Conservation (phyloP, 2,797 vertebrate species). For the Parauchenoglanis punctatus region DNA sequence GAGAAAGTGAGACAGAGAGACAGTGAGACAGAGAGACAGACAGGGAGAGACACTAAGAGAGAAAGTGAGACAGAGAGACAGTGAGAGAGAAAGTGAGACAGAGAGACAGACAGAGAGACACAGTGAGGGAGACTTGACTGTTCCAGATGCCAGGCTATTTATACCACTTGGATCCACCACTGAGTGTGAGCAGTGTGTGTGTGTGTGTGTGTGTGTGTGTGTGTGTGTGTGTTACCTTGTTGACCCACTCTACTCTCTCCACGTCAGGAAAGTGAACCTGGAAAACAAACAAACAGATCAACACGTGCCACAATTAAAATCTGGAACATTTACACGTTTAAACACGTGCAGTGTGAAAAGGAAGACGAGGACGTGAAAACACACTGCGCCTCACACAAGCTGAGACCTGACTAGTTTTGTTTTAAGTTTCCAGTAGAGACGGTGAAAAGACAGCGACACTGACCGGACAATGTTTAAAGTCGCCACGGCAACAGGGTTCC, state of each 20-base stretch:
- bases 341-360: neutral
- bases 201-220: constrained; percentile 34
- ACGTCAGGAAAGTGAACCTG: constrained; percentile 96
- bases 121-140: neutral
- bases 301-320: neutral
- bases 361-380: no score
- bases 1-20: neutral
- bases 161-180: neutral
- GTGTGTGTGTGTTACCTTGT: constrained; percentile 84
- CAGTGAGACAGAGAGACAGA: neutral
- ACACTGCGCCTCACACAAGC: no score
- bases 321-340: neutral
- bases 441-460: neutral
- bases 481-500: constrained; percentile 47
- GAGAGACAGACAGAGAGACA: neutral
- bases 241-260: constrained; percentile 96
- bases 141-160: constrained; percentile 4
- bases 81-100: neutral
- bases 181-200: constrained; percentile 7
- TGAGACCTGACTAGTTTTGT: neutral
- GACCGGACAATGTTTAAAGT: constrained; percentile 7
- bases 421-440: neutral
- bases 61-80: neutral
- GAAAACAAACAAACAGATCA: constrained; percentile 44
- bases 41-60: neutral